Evolutionary conservation across 2,888 invertebrate genomes (phyloP).

Genomic region (Nomada fabriciana): DNA sequence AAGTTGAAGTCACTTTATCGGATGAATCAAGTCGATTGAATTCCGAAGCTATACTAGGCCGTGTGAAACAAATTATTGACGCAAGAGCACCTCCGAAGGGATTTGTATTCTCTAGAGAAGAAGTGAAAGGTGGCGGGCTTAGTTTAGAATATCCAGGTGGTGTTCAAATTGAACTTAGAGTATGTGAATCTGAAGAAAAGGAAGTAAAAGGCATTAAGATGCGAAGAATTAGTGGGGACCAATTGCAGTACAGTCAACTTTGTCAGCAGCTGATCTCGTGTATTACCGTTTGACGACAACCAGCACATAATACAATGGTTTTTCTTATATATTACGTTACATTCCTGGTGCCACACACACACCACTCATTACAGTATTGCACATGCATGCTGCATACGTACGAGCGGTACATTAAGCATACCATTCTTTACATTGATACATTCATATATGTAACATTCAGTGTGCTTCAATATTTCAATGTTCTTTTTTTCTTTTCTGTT

Average conservation of each 20-base stretch:
- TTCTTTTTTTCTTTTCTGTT: slow-evolving; percentile 38
- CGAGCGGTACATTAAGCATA: slow-evolving; percentile 69
- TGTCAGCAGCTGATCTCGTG: slow-evolving; percentile 95
- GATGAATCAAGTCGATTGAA: slow-evolving; percentile 92
- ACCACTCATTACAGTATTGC: slow-evolving; percentile 79
- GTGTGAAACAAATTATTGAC: slow-evolving; percentile 92
- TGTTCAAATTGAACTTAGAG: slow-evolving; percentile 93
- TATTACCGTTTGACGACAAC: slow-evolving; percentile 89
- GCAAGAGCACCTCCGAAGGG: slow-evolving; percentile 90
- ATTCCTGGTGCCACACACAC: slow-evolving; percentile 77
- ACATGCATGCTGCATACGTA: slow-evolving; percentile 77
- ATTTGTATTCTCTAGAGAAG: slow-evolving; percentile 86
- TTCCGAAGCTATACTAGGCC: slow-evolving; percentile 91
- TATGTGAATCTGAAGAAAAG: slow-evolving; percentile 90
- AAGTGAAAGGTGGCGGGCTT: slow-evolving; percentile 85
- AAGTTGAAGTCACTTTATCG: slow-evolving; percentile 91
- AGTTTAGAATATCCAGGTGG: slow-evolving; percentile 93
- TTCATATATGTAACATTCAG: slow-evolving; percentile 73
- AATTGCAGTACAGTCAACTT: slow-evolving; percentile 93
- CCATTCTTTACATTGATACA: slow-evolving; percentile 72
- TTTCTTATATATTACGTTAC: slow-evolving; percentile 75
- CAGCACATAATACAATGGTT: slow-evolving; percentile 71
- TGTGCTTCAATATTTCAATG: slow-evolving; percentile 67
- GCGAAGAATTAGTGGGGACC: slow-evolving; percentile 94
- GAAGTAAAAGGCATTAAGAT: slow-evolving; percentile 93